Evolutionary conservation across 2,797 vertebrate species (phyloP).

Genomic region (Enteromius fasciolatus): DNA sequence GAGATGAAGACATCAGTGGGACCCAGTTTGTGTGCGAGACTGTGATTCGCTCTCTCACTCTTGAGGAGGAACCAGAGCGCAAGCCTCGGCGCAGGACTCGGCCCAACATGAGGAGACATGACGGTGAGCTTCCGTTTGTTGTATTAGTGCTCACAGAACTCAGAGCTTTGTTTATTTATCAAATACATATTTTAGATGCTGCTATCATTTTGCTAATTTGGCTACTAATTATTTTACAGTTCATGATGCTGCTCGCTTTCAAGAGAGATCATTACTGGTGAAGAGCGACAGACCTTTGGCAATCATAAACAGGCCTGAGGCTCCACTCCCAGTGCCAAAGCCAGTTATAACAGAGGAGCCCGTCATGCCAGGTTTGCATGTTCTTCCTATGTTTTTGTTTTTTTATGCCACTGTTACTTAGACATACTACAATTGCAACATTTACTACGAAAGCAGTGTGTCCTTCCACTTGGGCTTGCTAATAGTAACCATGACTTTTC

Average conservation of each 20-base stretch:
- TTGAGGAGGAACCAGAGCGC: conserved; percentile 95
- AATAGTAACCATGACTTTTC: background rate
- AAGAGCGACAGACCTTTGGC: conserved; percentile 50
- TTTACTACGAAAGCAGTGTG: background rate
- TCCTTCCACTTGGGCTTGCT: background rate
- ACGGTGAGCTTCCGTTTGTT: conserved; percentile 72
- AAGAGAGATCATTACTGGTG: conserved; percentile 61
- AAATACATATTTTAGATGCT: background rate
- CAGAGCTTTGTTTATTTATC: background rate
- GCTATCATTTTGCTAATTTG: background rate
- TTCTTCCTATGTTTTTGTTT: no score
- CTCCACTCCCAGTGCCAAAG: conserved; percentile 54
- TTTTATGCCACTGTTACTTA: background rate
- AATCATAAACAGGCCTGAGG: conserved; percentile 57
- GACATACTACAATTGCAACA: background rate
- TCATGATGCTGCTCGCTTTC: conserved; percentile 60
- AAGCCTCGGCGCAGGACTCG: conserved; percentile 80
- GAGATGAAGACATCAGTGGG: conserved; percentile 95
- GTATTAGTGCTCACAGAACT: background rate
- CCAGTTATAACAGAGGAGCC: conserved; percentile 57
- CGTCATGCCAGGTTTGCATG: conserved; percentile 62
- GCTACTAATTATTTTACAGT: conserved; percentile 48
- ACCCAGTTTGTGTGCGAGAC: conserved; percentile 98
- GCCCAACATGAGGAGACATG: conserved; percentile 64
- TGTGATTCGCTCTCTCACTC: conserved; percentile 92